Conservation (phyloP, 2,113 vertebrate species). For the Choloepus hoffmanni region DNA sequence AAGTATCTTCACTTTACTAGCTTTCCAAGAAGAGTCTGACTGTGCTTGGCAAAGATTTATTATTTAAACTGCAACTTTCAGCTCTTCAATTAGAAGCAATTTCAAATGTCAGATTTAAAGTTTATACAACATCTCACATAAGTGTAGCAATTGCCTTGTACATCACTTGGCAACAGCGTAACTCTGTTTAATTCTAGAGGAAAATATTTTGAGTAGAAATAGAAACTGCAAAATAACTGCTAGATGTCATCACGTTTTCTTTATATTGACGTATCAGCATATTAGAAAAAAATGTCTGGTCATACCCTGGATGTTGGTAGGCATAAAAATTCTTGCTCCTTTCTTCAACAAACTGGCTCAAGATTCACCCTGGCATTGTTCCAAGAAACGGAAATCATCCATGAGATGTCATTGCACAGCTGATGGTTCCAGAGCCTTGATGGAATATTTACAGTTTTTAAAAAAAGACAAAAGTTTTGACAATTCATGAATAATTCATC, state of each 20-base stretch:
- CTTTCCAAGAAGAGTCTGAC: slow-evolving; percentile 9
- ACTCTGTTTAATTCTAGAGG: slow-evolving; percentile 12
- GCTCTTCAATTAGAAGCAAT: slow-evolving; percentile 53
- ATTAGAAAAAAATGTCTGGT: neutral
- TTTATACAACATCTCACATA: neutral
- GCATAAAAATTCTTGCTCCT: slow-evolving; percentile 3
- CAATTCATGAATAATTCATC: slow-evolving; percentile 43
- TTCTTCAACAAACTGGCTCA: neutral
- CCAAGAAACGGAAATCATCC: neutral
- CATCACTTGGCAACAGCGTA: neutral
- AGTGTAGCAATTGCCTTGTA: neutral
- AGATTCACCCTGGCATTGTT: neutral
- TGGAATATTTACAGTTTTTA: neutral
- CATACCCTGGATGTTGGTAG: neutral
- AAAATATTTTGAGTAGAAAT: slow-evolving; percentile 59
- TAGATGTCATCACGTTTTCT: slow-evolving; percentile 17
- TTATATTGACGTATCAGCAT: neutral
- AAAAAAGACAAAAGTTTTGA: neutral
- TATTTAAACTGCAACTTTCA: slow-evolving; percentile 28
- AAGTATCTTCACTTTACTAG: neutral
- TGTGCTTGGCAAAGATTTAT: neutral
- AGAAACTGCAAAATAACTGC: slow-evolving; percentile 26
- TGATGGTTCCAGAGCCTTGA: slow-evolving; percentile 3
- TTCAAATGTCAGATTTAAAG: slow-evolving; percentile 58
- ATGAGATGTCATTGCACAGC: neutral